Base-by-base conservation (phyloP, 1,140 invertebrate genomes). In the Heliconius eleuchia region DNA sequence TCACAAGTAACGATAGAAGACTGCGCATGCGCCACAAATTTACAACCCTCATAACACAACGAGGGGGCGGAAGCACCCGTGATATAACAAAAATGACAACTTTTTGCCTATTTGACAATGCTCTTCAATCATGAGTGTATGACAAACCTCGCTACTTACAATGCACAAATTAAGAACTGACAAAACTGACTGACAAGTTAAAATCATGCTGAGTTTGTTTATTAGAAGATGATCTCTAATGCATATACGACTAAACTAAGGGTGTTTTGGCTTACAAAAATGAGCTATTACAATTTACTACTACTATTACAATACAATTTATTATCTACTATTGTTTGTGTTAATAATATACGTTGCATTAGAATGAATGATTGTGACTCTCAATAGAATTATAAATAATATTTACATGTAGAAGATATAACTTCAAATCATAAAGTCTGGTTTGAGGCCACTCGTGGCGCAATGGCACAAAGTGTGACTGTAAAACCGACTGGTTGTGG, bases 101-200 rank as follows among this genome's bases (percentile, higher is more conserved):
- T 90, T 89, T 89, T 88, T 91, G 88, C 91, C 87, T 84, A 86
- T 87, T 85, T 84, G 83, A 91, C 89, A 89, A 91, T 86, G 77
- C 85, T 84, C 85, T 86, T 85, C 84, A 87, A 82, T 86, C 85
- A 85, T 76, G 74, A 81, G 83, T 84, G 76, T 84, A 84, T 84
- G 86, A 80, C 83, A 85, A 83, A 87, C 76, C 72, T 83, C 79
- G 81, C 84, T 86, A 75, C 74, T 73, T 83, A 89, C 86, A 90
- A 88, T 87, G 72, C 81, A 73, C 80, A 83, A 87, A 89, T 93
- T 86, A 87, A 89, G 87, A 88, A 78, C 86, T 88, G 86, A 87
- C 86, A 87, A 87, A 88, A 85, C 83, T 87, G 85, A 87, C 76
- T 90, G 89, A 89, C 85, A 89, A 83, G 85, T 87, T 86, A 84